Base-by-base conservation (phyloP, 2,113 vertebrate genomes). In the Sula dactylatra region DNA sequence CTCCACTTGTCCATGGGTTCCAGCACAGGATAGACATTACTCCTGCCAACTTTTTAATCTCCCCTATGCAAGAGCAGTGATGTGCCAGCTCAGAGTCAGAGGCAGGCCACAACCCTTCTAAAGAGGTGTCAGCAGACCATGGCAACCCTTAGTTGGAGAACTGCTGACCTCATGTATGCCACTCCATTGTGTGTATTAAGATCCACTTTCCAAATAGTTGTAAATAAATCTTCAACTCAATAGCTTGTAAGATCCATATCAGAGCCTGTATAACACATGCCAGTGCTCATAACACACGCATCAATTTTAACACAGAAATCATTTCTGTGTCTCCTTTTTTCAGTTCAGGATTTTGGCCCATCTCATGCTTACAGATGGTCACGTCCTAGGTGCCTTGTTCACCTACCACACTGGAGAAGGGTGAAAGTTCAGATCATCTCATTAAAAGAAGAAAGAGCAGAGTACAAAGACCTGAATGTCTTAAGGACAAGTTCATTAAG, bases 361-460 rank as follows among this genome's bases (percentile, higher is more conserved):
- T 36, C 38, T 88, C 62, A 82, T 0, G 0, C 25, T 73, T 66
- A 45, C 0, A 0, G 59, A 65, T 0, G 0, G 26, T 49, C 15
- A n/a, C 20, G 21, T 32, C 9, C 22, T 19, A 66, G 25, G 10
- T 45, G 44, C 3, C 6, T 88, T 14, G 2, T 76, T 85, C 78
- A 65, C 25, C 25, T 49, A 73, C 11, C 29, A 66, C 34, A 38
- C 24, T 62, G 10, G 9, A 74, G 29, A 90, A 86, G 14, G 16
- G 21, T 25, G 92, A 12, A 88, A 90, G 42, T 62, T 64, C 29
- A 90, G 32, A 50, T 59, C 12, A 77, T 49, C 13, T 80, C 34
- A 36, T 36, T 40, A 47, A 79, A 64, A 85, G 61, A 83, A 38
- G 56, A 69, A 40, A 44, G 32, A 62, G 24, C 50, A 71, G 25